phyloP scores from a whole-genome alignment of 2,113 vertebrate species.

The Toxotes jaculatrix region DNA sequence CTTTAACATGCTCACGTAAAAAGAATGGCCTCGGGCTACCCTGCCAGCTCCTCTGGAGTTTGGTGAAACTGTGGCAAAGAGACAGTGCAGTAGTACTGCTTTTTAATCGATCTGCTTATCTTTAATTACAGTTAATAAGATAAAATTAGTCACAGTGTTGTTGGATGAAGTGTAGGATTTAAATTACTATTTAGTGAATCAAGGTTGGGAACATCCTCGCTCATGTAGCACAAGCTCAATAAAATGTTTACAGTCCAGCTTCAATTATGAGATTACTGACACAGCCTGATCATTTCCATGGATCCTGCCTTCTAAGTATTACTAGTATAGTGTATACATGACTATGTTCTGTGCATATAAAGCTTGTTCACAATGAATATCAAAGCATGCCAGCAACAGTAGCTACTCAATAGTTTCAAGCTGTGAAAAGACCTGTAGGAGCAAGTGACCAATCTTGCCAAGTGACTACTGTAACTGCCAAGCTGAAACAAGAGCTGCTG shows the following conservation, averaged over 20 bases:
- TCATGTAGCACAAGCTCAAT: background rate
- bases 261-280: conserved; percentile 8
- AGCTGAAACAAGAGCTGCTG: background rate
- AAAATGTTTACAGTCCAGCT: background rate
- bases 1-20: conserved; percentile 10
- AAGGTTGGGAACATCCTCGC: background rate
- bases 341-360: background rate
- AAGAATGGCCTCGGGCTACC: conserved; percentile 14
- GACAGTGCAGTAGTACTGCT: conserved; percentile 20
- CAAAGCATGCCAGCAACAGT: background rate
- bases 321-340: background rate
- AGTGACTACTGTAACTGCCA: background rate
- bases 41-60: conserved; percentile 14
- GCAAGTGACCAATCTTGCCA: background rate
- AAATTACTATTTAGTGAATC: conserved; percentile 33
- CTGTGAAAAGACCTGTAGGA: background rate
- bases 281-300: background rate
- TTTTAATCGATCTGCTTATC: conserved; percentile 50
- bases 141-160: conserved; percentile 31
- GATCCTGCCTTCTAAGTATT: background rate
- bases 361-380: background rate
- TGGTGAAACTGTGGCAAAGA: conserved; percentile 23
- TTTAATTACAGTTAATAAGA: conserved; percentile 49
- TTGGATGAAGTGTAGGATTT: conserved; percentile 25
- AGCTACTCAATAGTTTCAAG: background rate